A percentile compares a stretch with the other conserved stretches of the same genome.
Conservation (phyloP, 2,113 vertebrate species). For the Cephalophus harveyi region DNA sequence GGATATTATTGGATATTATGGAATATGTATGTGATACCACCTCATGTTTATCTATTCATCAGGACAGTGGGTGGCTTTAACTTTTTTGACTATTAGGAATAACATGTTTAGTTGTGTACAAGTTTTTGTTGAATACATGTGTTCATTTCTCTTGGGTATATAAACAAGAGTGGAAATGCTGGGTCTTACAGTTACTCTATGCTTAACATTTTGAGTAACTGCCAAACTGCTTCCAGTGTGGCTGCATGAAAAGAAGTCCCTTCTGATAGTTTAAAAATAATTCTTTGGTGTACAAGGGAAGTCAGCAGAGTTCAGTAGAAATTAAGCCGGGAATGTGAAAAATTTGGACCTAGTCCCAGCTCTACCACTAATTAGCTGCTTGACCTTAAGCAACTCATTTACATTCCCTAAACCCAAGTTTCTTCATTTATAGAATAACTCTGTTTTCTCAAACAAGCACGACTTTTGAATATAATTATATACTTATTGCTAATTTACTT, state of each 20-base stretch:
- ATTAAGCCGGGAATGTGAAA: neutral
- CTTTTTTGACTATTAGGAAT: neutral
- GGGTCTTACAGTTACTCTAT: neutral
- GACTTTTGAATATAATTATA: constrained; percentile 44
- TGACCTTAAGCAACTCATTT: constrained; percentile 67
- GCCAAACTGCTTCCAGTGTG: neutral
- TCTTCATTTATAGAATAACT: constrained; percentile 51
- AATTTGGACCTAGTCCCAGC: constrained; percentile 10
- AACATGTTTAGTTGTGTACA: neutral
- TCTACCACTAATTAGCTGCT: constrained; percentile 50
- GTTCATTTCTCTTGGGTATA: neutral
- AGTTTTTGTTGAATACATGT: neutral
- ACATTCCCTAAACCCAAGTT: constrained; percentile 34
- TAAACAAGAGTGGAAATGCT: neutral
- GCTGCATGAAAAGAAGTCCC: neutral
- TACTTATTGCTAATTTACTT: constrained; percentile 32
- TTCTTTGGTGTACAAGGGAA: neutral
- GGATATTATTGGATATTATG: too few species aligned
- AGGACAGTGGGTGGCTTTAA: neutral
- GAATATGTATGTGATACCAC: rapidly evolving
- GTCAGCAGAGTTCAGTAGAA: constrained; percentile 8
- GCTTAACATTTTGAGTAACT: neutral
- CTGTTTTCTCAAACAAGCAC: constrained; percentile 47
- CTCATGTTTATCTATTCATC: neutral
- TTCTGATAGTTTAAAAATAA: constrained; percentile 31